Conservation (phyloP, 2,888 invertebrate genomes). For the Callimorpha dominula region DNA sequence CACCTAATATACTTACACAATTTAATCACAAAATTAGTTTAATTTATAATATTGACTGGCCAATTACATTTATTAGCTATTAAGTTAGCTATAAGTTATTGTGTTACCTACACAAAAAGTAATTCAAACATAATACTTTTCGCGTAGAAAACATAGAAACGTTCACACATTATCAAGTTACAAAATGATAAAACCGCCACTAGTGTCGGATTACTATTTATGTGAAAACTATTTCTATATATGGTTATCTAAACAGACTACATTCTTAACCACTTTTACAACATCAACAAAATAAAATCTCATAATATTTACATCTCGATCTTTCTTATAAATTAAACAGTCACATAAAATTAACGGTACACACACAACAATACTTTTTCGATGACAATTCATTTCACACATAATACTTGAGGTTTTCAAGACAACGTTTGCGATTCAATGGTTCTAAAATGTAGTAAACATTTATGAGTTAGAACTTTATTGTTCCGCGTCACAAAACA, state of each 20-base stretch:
- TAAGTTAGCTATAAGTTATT: neutral
- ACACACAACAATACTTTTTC: conserved; percentile 39
- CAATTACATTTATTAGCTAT: neutral
- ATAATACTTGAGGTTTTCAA: conserved; percentile 47
- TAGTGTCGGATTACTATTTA: conserved; percentile 35
- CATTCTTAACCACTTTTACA: conserved; percentile 35
- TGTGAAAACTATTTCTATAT: conserved; percentile 30
- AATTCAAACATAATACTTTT: neutral
- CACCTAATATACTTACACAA: neutral
- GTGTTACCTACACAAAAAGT: neutral
- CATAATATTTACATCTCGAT: conserved; percentile 47
- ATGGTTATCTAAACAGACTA: conserved; percentile 24
- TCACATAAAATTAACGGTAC: conserved; percentile 48
- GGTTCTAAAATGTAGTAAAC: conserved; percentile 67
- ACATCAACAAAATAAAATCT: conserved; percentile 42
- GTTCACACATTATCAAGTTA: conserved; percentile 40
- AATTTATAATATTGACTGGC: conserved; percentile 12
- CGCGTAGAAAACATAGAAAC: conserved; percentile 7
- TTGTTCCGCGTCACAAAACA: conserved; percentile 64
- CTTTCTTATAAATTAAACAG: conserved; percentile 47
- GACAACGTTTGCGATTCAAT: conserved; percentile 59
- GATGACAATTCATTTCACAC: conserved; percentile 29
- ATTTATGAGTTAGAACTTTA: conserved; percentile 62
- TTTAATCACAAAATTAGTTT: conserved; percentile 4
- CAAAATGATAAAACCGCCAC: conserved; percentile 27